These are phyloP conservation scores for Odocoileus hemionus DNA, from an alignment of 2,113 vertebrate species.

Conservation along the genomic window DNA sequence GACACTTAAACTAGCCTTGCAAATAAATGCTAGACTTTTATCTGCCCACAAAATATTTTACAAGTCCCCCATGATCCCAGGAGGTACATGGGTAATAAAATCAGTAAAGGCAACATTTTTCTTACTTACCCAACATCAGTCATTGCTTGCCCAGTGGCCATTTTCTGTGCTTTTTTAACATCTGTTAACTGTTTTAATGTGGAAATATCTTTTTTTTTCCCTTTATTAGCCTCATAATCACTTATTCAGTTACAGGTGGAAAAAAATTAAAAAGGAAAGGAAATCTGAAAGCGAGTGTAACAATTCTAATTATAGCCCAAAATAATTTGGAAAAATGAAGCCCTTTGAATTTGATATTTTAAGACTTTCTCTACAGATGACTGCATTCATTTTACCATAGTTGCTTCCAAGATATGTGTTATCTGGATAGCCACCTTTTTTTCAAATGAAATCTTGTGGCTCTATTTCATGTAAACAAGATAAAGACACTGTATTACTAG, in stretches of 20 bases:
- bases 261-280: neutral
- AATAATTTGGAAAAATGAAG: constrained; percentile 23
- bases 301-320: constrained; percentile 16
- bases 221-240: constrained; percentile 50
- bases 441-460: neutral
- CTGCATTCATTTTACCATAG: neutral
- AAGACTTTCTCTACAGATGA: neutral
- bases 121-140: constrained; percentile 32
- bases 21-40: constrained; percentile 63
- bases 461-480: neutral
- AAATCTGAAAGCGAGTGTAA: neutral
- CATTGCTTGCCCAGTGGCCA: constrained; percentile 19
- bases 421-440: neutral
- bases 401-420: neutral
- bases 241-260: constrained; percentile 57
- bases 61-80: constrained; percentile 39
- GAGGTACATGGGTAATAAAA: constrained; percentile 65
- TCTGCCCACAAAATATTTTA: constrained; percentile 61
- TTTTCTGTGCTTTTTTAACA: constrained; percentile 51
- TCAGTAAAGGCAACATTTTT: constrained; percentile 60
- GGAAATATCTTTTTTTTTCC: constrained; percentile 36
- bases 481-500: neutral
- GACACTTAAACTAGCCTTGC: constrained; percentile 12
- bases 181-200: constrained; percentile 64
- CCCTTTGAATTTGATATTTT: neutral